phyloP scores from a whole-genome alignment of 2,113 vertebrate genomes.

The Centropus bengalensis region DNA sequence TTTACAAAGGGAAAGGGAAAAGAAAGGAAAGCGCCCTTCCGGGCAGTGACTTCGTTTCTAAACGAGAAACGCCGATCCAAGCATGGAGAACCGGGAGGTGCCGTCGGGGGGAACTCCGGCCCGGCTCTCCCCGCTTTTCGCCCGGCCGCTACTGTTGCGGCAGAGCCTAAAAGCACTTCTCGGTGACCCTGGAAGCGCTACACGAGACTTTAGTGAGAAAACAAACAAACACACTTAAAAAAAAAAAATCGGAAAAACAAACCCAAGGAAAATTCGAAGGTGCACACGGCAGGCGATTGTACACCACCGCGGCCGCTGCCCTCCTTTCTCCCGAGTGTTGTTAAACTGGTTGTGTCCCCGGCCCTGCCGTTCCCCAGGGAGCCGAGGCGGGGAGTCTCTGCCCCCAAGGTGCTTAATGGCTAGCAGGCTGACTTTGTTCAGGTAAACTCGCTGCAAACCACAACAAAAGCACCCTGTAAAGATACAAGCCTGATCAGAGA shows the following conservation, averaged over 20 bases:
- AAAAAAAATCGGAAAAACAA: background rate
- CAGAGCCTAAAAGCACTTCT: background rate
- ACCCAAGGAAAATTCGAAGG: background rate
- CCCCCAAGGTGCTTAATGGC: conserved; percentile 75
- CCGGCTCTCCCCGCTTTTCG: background rate
- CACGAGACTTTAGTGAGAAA: background rate
- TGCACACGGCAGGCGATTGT: background rate
- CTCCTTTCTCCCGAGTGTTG: conserved; percentile 12
- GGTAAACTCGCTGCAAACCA: conserved; percentile 79
- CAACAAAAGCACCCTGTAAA: conserved; percentile 82
- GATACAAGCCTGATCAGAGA: conserved; percentile 80
- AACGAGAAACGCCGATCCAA: background rate
- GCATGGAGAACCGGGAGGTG: fast-evolving
- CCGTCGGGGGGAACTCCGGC: background rate
- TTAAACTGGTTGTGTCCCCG: conserved; percentile 51
- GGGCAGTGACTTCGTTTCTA: background rate
- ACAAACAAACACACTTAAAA: background rate
- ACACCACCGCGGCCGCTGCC: background rate
- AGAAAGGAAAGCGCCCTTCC: background rate
- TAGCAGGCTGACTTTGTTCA: conserved; percentile 77
- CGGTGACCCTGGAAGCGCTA: background rate
- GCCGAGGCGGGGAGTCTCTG: conserved; percentile 56
- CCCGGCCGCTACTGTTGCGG: too few relatives aligned
- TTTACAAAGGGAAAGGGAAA: background rate
- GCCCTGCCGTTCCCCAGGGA: conserved; percentile 33